Conservation (phyloP, 2,888 invertebrate species). For the Ophion costatus region DNA sequence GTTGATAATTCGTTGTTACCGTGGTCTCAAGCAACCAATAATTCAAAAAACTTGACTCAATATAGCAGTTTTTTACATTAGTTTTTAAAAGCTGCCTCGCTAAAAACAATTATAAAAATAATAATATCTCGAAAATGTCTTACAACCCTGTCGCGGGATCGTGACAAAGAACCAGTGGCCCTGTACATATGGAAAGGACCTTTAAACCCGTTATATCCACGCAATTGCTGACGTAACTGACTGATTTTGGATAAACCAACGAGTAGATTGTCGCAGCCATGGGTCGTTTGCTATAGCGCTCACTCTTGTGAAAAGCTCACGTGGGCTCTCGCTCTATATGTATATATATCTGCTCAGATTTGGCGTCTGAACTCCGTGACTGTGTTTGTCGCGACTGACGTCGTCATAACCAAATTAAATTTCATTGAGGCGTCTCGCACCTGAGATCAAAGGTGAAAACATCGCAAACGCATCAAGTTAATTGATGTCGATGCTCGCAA, state of each 20-base stretch:
- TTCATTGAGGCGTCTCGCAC: background rate
- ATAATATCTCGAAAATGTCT: no score
- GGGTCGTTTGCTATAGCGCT: background rate
- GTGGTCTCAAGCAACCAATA: no score
- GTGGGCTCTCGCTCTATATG: background rate
- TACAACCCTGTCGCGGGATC: no score
- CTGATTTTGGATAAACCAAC: background rate
- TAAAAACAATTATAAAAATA: no score
- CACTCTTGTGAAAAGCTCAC: conserved; percentile 2
- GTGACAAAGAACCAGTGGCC: no score
- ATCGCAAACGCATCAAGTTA: background rate
- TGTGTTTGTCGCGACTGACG: no score
- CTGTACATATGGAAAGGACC: no score
- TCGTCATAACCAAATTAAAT: conserved; percentile 8
- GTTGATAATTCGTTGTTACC: no score
- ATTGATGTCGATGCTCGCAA: background rate
- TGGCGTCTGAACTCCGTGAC: background rate
- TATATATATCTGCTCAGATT: background rate
- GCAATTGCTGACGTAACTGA: background rate
- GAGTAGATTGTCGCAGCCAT: background rate
- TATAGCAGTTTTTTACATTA: no score
- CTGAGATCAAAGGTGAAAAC: conserved; percentile 3
- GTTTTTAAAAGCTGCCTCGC: no score
- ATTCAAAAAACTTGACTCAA: no score
- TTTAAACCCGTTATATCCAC: background rate